Evolutionary conservation across 2,888 invertebrate genomes (phyloP), one percentile per base, ranked within the genome.

Genomic region (Cecidostiba fungosa): DNA sequence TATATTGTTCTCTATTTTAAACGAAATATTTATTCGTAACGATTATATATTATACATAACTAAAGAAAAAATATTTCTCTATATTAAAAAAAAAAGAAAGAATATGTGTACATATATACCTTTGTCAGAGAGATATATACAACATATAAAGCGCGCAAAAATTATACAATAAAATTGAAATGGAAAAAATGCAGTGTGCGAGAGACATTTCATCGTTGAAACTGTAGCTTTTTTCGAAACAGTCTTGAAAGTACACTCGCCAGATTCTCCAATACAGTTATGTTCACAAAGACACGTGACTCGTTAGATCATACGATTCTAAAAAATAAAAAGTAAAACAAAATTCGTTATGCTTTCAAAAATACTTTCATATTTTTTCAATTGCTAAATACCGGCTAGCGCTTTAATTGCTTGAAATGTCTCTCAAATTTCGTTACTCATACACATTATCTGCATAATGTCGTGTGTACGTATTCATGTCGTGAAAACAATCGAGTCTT

Each of bases 1-100:
- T 87, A 85, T 84, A 87, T 85, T 79, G 74, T 84, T 87, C 85
- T 84, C 81, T 84, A 87, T 87, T 87, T 87, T 87, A 85, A 87
- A 84, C 12, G 59, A 87, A 82, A 84, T 73, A 82, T 82, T 73
- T 78, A 81, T 82, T 80, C 76, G 69, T 47, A 74, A 77, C 19
- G 72, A 59, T 77, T 77, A 83, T 86, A 83, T 77, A 50, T 77
- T 85, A 77, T 73, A 77, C 72, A 72, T 77, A 70, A 74, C 50
- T 39, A 59, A 59, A 29, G 47, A 43, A 80, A 73, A 77, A 29
- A 85, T 83, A 87, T 87, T 87, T 87, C 81, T 84, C 82, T 85
- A 85, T 73, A 80, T 79, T 85, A 73, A 85, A 85, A 81, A 47
- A 59, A 84, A 10, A 84, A 10, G 39, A 62, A 76, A 79, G 59